Conservation (phyloP, 2,888 invertebrate genomes). For the Fabriciana adippe region DNA sequence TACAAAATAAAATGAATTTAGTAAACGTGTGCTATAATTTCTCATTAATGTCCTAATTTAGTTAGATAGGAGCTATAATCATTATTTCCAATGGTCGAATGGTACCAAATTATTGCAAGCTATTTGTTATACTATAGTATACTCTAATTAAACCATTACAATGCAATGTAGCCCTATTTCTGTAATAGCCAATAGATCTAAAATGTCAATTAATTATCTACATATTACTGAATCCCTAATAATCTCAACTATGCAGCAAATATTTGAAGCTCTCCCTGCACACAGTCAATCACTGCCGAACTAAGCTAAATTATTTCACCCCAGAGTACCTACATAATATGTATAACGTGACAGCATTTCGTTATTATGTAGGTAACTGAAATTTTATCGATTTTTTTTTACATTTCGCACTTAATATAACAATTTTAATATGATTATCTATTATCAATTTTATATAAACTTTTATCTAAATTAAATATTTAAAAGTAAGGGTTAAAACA, state of each 20-base stretch:
- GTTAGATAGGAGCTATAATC: slow-evolving; percentile 9
- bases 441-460: too few relatives aligned
- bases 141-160: slow-evolving; percentile 12
- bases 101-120: slow-evolving; percentile 13
- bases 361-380: not conserved
- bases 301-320: slow-evolving; percentile 42
- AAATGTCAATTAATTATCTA: slow-evolving; percentile 27
- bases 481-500: too few relatives aligned
- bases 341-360: not conserved
- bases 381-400: too few relatives aligned
- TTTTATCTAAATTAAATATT: too few relatives aligned
- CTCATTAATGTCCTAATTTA: slow-evolving; percentile 8
- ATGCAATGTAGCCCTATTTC: not conserved
- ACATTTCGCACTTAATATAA: too few relatives aligned
- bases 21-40: not conserved
- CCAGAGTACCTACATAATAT: slow-evolving; percentile 45
- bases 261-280: slow-evolving; percentile 29
- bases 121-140: slow-evolving; percentile 8
- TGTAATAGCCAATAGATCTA: slow-evolving; percentile 15
- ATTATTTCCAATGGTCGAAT: slow-evolving; percentile 19
- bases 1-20: not conserved
- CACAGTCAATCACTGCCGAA: slow-evolving; percentile 40
- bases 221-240: slow-evolving; percentile 25
- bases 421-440: too few relatives aligned
- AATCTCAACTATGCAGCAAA: slow-evolving; percentile 33